Percentiles rank a stretch among this genome's conserved stretches.
Evolutionary conservation across 1,140 invertebrate species (phyloP).

Genomic region (Maniola jurtina): DNA sequence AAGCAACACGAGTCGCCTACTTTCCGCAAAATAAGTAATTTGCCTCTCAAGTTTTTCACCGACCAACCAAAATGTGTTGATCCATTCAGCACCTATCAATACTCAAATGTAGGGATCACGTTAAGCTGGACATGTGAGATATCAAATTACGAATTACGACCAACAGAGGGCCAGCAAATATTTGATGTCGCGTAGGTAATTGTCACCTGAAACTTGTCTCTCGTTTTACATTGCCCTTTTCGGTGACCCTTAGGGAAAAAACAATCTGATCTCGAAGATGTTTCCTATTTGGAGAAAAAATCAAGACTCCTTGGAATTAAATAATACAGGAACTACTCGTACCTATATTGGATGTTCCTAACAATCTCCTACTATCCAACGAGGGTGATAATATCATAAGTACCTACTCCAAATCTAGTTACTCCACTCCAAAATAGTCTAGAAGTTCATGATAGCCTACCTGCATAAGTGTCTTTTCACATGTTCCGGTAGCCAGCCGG

Average conservation of each 20-base stretch:
- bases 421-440: too few relatives aligned
- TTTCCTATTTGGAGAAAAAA: not conserved
- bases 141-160: constrained; percentile 68
- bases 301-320: too few relatives aligned
- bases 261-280: constrained; percentile 10
- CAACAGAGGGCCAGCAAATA: constrained; percentile 70
- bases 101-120: constrained; percentile 11
- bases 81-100: constrained; percentile 14
- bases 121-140: constrained; percentile 26
- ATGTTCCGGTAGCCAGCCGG: too few relatives aligned
- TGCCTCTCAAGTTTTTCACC: constrained; percentile 39
- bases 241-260: constrained; percentile 43
- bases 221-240: constrained; percentile 49
- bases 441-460: too few relatives aligned
- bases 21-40: constrained; percentile 60
- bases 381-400: too few relatives aligned
- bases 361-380: too few relatives aligned
- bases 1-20: constrained; percentile 61
- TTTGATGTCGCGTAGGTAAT: constrained; percentile 63
- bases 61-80: constrained; percentile 32
- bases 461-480: too few relatives aligned
- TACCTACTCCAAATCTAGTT: too few relatives aligned
- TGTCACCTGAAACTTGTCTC: constrained; percentile 61
- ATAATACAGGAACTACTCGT: too few relatives aligned
- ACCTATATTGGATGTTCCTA: too few relatives aligned